These are phyloP conservation scores for Capricornis sumatraensis DNA, from an alignment of 2,113 vertebrate species.

Conservation along the genomic window DNA sequence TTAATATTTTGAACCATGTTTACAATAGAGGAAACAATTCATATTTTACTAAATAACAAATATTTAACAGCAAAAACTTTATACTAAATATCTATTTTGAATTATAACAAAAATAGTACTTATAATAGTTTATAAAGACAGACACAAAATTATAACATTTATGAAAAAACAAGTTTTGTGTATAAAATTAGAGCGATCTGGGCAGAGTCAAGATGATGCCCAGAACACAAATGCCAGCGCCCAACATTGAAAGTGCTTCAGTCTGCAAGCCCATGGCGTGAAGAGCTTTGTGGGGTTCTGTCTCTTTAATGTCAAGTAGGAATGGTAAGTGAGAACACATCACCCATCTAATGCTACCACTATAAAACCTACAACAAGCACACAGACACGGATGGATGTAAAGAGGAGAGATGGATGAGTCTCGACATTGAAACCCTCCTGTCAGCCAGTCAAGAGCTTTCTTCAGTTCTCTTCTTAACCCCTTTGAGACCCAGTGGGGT, in stretches of 20 bases:
- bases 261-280: conserved; percentile 84
- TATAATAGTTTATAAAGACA: conserved; percentile 92
- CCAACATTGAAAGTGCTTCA: conserved; percentile 86
- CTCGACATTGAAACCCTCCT: not conserved
- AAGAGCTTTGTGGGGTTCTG: conserved; percentile 60
- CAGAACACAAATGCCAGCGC: conserved; percentile 60
- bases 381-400: not conserved
- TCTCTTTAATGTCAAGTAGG: conserved; percentile 78
- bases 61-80: conserved; percentile 97
- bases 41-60: conserved; percentile 97
- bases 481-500: conserved; percentile 32
- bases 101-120: conserved; percentile 99
- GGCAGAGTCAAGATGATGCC: conserved; percentile 74
- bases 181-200: conserved; percentile 84
- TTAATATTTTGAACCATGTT: conserved; percentile 94
- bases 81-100: conserved; percentile 98
- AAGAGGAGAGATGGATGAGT: not conserved
- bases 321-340: conserved; percentile 69
- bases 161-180: conserved; percentile 72
- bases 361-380: conserved; percentile 61
- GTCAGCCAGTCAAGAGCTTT: conserved; percentile 36
- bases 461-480: not conserved
- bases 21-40: conserved; percentile 91
- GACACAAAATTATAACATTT: conserved; percentile 79
- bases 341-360: conserved; percentile 65